Conservation (phyloP, 2,797 vertebrate species). For the Naso thynnoides region DNA sequence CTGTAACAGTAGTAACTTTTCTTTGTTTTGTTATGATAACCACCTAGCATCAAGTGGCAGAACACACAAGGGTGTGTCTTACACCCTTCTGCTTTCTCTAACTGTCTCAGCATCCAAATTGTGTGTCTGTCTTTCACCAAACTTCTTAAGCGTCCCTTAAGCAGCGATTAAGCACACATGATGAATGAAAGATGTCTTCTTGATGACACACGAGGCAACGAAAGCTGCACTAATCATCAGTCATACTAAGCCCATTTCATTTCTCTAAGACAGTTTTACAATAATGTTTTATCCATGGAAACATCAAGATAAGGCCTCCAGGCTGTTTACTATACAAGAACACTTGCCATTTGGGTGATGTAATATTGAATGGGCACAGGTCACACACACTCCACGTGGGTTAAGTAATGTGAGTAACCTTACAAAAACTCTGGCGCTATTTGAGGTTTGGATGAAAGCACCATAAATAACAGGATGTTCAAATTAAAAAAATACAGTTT, state of each 20-base stretch:
- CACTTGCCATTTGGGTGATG: conserved; percentile 14
- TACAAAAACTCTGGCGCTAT: not conserved
- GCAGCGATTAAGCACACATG: conserved; percentile 39
- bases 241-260: conserved; percentile 16
- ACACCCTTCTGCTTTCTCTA: conserved; percentile 7
- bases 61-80: conserved; percentile 14
- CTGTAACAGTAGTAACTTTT: not conserved
- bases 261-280: conserved; percentile 13
- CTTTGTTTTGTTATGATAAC: conserved; percentile 15
- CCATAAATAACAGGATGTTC: conserved; percentile 25
- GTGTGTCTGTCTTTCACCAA: conserved; percentile 20
- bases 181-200: conserved; percentile 36
- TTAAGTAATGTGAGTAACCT: conserved; percentile 1
- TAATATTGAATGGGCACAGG: conserved; percentile 7
- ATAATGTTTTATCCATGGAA: conserved; percentile 20
- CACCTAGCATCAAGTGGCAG: conserved; percentile 14
- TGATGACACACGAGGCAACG: conserved; percentile 11
- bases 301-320: conserved; percentile 12
- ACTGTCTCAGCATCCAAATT: conserved; percentile 10
- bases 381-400: conserved; percentile 1
- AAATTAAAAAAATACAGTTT: conserved; percentile 19
- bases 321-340: conserved; percentile 26
- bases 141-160: conserved; percentile 7
- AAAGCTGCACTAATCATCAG: conserved; percentile 11
- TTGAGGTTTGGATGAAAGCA: conserved; percentile 5